These are phyloP conservation scores for Cataglyphis livida DNA, from an alignment of 2,888 invertebrate genomes.

Conservation along the genomic window DNA sequence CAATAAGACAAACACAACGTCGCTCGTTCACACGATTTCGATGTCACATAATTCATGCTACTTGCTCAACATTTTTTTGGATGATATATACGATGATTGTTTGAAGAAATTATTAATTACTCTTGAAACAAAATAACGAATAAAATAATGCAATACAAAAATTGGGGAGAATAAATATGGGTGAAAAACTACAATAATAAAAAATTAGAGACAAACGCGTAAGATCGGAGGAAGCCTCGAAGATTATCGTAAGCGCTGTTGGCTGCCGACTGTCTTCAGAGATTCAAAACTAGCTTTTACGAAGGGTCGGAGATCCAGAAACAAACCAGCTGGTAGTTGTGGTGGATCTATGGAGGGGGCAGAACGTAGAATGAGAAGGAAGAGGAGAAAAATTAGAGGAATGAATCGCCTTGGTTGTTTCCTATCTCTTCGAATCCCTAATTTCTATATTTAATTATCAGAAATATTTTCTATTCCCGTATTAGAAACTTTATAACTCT, in stretches of 20 bases:
- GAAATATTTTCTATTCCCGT: neutral
- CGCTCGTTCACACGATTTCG: neutral
- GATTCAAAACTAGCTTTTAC: constrained; percentile 47
- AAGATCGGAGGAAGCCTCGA: constrained; percentile 3
- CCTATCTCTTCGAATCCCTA: neutral
- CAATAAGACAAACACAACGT: constrained; percentile 26
- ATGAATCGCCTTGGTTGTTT: constrained; percentile 34
- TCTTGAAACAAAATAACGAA: neutral
- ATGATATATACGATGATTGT: neutral
- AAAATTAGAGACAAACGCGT: too few relatives aligned
- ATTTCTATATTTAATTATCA: neutral
- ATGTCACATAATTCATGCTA: neutral
- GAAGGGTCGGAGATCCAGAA: constrained; percentile 62
- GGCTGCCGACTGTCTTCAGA: constrained; percentile 56
- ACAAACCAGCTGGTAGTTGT: constrained; percentile 59
- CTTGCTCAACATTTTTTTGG: neutral
- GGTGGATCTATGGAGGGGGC: constrained; percentile 34
- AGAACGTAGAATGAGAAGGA: constrained; percentile 42
- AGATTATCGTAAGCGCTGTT: constrained; percentile 58
- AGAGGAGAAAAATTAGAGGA: constrained; percentile 40
- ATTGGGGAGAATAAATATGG: constrained; percentile 4
- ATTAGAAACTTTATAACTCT: neutral
- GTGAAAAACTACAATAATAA: constrained; percentile 7
- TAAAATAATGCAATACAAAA: neutral
- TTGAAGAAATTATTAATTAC: neutral